phyloP scores from a whole-genome alignment of 2,113 vertebrate species.

The Psilopsiagon aurifrons region DNA sequence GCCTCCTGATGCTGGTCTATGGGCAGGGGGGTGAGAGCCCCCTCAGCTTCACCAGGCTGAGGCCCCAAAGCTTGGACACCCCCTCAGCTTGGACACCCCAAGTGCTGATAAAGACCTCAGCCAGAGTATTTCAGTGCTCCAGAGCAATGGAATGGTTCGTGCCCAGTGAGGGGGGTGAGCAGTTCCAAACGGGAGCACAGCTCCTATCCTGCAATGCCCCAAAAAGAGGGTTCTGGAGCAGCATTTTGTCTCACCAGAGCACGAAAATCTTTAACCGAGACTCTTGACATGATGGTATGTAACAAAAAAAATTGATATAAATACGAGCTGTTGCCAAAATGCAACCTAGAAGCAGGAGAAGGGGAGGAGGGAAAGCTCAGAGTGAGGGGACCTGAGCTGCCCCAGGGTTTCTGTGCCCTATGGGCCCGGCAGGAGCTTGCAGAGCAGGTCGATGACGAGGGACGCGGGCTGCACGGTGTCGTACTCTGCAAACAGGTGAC shows the following conservation, averaged over 20 bases:
- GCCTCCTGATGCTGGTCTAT: not conserved
- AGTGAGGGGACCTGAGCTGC: not conserved
- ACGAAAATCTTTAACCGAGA: not conserved
- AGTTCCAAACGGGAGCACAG: not conserved
- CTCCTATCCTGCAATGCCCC: not conserved
- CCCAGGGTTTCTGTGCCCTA: not conserved
- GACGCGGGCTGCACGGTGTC: conserved; percentile 77
- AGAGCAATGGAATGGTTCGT: not conserved
- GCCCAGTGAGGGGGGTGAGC: not conserved
- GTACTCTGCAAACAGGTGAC: conserved; percentile 90
- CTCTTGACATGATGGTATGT: not conserved
- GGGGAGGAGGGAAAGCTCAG: not conserved
- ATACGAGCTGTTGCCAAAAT: not conserved
- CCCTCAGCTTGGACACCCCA: not conserved
- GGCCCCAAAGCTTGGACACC: accelerated
- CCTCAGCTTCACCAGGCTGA: too few species aligned
- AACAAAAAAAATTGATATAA: not conserved
- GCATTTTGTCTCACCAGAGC: not conserved
- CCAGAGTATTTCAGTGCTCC: not conserved
- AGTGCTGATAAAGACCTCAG: not conserved
- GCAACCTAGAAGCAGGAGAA: not conserved
- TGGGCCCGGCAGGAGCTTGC: conserved; percentile 60
- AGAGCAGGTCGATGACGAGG: conserved; percentile 73
- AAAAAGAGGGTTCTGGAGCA: accelerated
- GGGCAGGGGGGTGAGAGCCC: not conserved